Conservation (phyloP, 2,113 vertebrate species). For the Mobula birostris region DNA sequence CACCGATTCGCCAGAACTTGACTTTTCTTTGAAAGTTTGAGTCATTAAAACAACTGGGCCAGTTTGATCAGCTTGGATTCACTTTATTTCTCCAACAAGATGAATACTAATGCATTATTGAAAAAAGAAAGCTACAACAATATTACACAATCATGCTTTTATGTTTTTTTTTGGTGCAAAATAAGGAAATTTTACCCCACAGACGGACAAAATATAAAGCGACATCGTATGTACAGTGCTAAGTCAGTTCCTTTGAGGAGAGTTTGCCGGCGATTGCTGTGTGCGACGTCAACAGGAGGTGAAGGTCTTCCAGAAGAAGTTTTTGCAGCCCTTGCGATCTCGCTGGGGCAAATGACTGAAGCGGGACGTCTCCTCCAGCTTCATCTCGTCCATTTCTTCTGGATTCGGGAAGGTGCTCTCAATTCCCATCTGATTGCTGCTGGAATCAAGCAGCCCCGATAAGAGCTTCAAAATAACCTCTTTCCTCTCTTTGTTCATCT, state of each 20-base stretch:
- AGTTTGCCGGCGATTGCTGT: background rate
- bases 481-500: conserved; percentile 64
- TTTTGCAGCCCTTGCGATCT: conserved; percentile 82
- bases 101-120: background rate
- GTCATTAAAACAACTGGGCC: background rate
- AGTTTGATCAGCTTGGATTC: background rate
- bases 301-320: conserved; percentile 92
- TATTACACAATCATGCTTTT: conserved; percentile 2
- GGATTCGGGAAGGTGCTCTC: conserved; percentile 48
- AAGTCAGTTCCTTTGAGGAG: conserved; percentile 60
- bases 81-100: conserved; percentile 17
- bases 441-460: conserved; percentile 65
- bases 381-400: conserved; percentile 61
- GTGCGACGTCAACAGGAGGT: conserved; percentile 68
- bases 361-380: conserved; percentile 61
- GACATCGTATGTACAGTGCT: conserved; percentile 51
- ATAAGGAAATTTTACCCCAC: background rate
- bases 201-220: background rate
- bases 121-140: background rate
- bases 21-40: background rate
- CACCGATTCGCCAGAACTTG: background rate
- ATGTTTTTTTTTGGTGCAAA: background rate
- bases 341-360: conserved; percentile 66
- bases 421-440: conserved; percentile 46
- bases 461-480: conserved; percentile 73